A percentile compares a stretch with the other conserved stretches of the same genome.
phyloP scores from a whole-genome alignment of 2,797 vertebrate genomes.

The Sebastes kiyomatsui region DNA sequence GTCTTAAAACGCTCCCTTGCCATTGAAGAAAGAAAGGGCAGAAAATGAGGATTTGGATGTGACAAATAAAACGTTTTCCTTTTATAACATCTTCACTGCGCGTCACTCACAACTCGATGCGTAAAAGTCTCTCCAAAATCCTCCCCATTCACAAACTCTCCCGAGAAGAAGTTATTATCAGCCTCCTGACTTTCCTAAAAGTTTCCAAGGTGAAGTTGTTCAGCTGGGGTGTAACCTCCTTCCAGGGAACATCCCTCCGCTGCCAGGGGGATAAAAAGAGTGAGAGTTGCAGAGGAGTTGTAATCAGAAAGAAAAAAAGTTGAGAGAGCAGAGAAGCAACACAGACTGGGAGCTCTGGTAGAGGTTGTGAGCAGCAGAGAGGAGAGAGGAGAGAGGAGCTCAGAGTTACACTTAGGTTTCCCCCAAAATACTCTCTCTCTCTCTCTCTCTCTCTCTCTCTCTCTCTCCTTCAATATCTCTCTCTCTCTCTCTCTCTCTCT shows the following conservation, averaged over 20 bases:
- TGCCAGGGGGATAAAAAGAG: conserved; percentile 38
- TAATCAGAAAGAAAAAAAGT: conserved; percentile 48
- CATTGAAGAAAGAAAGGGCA: conserved; percentile 40
- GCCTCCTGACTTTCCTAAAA: conserved; percentile 1
- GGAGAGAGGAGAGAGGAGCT: conserved; percentile 40
- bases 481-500: too few relatives aligned
- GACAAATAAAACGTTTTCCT: not conserved
- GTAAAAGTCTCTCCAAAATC: conserved; percentile 61
- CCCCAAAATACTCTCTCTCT: conserved; percentile 39
- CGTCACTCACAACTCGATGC: conserved; percentile 57
- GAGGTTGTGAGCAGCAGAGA: conserved; percentile 54
- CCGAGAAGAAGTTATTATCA: conserved; percentile 37
- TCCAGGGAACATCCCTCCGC: conserved; percentile 65
- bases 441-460: not conserved
- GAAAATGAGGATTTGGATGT: not conserved
- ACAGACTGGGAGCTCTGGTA: conserved; percentile 41
- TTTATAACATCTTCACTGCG: conserved; percentile 19
- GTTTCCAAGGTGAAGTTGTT: conserved; percentile 57
- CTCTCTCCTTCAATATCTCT: too few relatives aligned
- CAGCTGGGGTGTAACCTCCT: conserved; percentile 60
- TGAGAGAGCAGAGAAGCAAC: conserved; percentile 55
- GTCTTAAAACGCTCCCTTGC: conserved; percentile 48
- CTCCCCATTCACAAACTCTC: conserved; percentile 57
- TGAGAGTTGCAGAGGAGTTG: conserved; percentile 42
- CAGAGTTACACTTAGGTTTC: conserved; percentile 50